Evolutionary conservation across 1,140 invertebrate species (phyloP), one percentile per base, ranked within the genome.

Genomic region (Ditylenchus dipsaci): DNA sequence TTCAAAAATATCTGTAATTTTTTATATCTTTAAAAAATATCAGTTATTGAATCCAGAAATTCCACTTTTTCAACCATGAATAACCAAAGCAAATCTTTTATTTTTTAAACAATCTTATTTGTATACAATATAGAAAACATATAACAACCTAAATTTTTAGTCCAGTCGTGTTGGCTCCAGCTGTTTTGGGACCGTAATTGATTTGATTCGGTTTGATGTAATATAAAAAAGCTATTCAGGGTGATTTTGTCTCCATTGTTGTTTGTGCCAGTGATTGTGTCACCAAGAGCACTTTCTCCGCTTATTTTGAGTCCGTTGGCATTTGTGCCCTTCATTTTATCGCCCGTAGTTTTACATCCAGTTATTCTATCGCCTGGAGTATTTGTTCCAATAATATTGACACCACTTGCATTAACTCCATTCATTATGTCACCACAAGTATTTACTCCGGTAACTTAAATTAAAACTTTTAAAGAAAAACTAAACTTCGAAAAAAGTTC

Each of bases 391-490:
- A n/a, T 63, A 26, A 57, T 78, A 15, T n/a, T 75, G 7, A 62
- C 68, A 1, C 76, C 80, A 5, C 27, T 77, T 29, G 64, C 77
- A 19, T n/a, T 77, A 42, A 77, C 67, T 0, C 76, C 76, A 26
- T 70, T 77, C 33, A 77, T 78, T 29, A 38, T 78, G 17, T 79
- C 76, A 13, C 76, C 76, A 19, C 67, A 64, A 56, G 77, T 70
- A 15, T 76, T 67, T 49, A 69, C 64, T 1, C 75, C 72, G 5
- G 33, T 76, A 38, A 81, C 81, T 61, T 60, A 79, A 7, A 45
- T 53, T 26, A 17, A 53, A 53, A 26, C 15, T 45, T n/a, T 45
- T 11, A 45, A 53, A 53, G 3, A 38, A 3, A 38, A 38, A 3
- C 11, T 38, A 5, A 38, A 11, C 11, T 38, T 38, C 3, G 33